Percentiles rank a stretch among this genome's conserved stretches.
Conservation (phyloP, 2,113 vertebrate genomes). For the Serinus canaria region DNA sequence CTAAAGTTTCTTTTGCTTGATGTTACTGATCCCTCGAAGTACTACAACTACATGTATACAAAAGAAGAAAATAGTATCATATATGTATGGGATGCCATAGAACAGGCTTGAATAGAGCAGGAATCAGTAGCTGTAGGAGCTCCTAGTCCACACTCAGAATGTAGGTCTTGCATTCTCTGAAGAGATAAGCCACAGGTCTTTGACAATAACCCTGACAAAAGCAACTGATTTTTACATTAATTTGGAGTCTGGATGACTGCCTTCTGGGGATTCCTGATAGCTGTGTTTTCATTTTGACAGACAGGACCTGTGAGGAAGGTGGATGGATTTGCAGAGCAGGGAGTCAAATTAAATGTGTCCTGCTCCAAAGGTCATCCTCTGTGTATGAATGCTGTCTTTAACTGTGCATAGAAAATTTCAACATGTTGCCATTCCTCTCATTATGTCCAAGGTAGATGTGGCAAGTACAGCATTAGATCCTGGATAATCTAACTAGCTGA, state of each 20-base stretch:
- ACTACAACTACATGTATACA: not conserved
- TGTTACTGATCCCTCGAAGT: not conserved
- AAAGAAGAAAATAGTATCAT: not conserved
- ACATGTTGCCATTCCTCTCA: too few species aligned
- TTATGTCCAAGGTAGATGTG: not conserved
- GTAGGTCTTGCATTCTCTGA: not conserved
- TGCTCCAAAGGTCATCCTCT: not conserved
- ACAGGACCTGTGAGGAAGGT: not conserved
- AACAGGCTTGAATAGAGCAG: not conserved
- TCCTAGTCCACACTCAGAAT: not conserved
- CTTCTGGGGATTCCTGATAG: not conserved
- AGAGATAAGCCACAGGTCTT: not conserved
- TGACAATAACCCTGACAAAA: not conserved
- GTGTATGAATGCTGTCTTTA: not conserved
- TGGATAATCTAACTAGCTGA: not conserved
- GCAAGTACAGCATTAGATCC: not conserved
- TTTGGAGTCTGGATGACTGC: not conserved
- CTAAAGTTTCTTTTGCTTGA: not conserved
- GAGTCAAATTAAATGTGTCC: not conserved
- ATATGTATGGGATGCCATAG: not conserved
- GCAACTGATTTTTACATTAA: not conserved
- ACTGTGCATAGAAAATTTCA: not conserved
- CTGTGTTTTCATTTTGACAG: not conserved
- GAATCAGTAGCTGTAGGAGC: not conserved
- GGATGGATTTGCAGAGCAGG: not conserved